Evolutionary conservation across 2,888 invertebrate species (phyloP), one percentile per base, ranked within the genome.

Genomic region (Hydrotaea cyrtoneurina): DNA sequence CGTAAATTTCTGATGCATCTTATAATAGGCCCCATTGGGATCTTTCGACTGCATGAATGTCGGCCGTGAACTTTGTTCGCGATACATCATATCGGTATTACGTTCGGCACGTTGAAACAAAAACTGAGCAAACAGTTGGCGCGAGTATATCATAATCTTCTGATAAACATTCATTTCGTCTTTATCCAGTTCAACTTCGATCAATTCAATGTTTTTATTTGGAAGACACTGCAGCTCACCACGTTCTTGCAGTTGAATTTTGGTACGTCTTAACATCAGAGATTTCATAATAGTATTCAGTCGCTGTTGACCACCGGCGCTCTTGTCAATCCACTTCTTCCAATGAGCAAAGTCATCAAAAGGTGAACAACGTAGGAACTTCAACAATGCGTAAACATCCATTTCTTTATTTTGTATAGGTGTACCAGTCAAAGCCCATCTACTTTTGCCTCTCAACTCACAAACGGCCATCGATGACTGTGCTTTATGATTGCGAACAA

Each of bases 371-470:
- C 95, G 93, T 10, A 99, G 92, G 91, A 98, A 99, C 91, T 98
- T 96, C 15, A 97, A 90, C 64, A 97, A 92, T 0, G 96, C 94
- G 92, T 95, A 97, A 53, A 97, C 93, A 91, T 97, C 98, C 81
- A 96, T 92, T 90, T 98, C 96, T 91, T 97, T 96, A 92, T 99
- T 99, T 90, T 99, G 99, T 57, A 99, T 96, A 0, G 99, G 99
- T 0, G 98, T 98, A 31, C 99, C 99, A 0, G 98, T 98, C 21
- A 99, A 94, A 0, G 95, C 96, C 97, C 97, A 98, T 13, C 97
- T 95, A 0, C 94, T 93, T 78, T 92, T 93, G 3, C 87, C 89
- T 1, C 80, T 87, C 39, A 92, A 59, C 1, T 93, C 92, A 90
- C 95, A 96, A 8, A 96, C 96, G 0, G 96, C 96, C 83, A 93